phyloP scores from a whole-genome alignment of 2,113 vertebrate species.

The Calonectris borealis region DNA sequence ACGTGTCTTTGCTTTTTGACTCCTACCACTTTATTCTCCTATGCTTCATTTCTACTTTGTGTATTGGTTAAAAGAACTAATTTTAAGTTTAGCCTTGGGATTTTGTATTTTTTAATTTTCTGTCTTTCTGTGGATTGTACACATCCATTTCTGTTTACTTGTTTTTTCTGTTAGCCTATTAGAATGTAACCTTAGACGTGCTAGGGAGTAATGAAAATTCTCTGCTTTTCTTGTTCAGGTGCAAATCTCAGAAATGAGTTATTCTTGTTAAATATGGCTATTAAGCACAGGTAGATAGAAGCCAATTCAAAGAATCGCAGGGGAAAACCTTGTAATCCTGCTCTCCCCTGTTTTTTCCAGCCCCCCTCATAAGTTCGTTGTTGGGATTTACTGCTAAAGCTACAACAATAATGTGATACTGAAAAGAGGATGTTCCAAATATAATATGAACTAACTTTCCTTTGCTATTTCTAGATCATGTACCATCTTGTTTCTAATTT shows the following conservation, averaged over 20 bases:
- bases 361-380: fast-evolving
- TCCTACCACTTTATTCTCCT: background rate
- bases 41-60: background rate
- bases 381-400: background rate
- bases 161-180: background rate
- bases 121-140: background rate
- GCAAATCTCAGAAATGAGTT: background rate
- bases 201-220: background rate
- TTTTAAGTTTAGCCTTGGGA: background rate
- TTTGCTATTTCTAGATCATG: background rate
- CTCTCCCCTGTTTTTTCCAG: background rate
- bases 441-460: background rate
- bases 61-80: background rate
- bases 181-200: background rate
- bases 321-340: background rate
- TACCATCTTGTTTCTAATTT: background rate
- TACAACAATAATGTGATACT: background rate
- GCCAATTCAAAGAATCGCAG: background rate
- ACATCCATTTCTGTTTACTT: background rate
- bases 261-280: background rate
- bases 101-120: background rate
- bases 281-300: background rate
- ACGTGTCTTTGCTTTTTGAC: background rate
- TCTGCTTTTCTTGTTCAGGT: background rate
- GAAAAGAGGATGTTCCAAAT: background rate